A percentile compares a stretch with the other conserved stretches of the same genome.
These are phyloP conservation scores for Hydrochoerus hydrochaeris DNA, from an alignment of 2,113 vertebrate species.

Conservation along the genomic window DNA sequence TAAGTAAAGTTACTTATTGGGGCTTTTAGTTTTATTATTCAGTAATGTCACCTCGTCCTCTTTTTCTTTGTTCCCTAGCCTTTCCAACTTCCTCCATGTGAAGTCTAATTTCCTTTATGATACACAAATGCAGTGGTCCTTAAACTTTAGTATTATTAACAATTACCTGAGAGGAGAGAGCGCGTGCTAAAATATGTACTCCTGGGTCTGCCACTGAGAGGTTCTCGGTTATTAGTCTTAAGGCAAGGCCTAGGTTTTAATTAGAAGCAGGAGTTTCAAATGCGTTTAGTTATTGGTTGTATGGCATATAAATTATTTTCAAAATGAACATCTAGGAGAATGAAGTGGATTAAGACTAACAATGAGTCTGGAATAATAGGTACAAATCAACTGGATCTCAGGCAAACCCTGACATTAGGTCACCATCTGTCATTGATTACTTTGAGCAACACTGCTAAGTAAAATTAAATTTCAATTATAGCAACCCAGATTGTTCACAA, in stretches of 20 bases:
- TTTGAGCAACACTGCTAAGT: background rate
- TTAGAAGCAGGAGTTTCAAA: background rate
- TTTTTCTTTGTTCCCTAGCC: background rate
- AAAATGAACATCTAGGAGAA: background rate
- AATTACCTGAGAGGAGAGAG: background rate
- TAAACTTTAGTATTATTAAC: background rate
- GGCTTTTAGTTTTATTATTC: background rate
- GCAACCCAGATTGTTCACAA: background rate
- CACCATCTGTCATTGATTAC: background rate
- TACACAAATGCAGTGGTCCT: background rate
- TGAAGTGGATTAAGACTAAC: background rate
- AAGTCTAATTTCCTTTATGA: background rate
- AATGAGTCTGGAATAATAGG: background rate
- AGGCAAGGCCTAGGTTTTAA: background rate
- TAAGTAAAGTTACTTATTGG: background rate
- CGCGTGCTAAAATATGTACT: background rate
- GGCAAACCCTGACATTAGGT: background rate
- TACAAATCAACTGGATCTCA: background rate
- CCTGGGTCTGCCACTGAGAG: background rate
- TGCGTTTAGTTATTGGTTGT: background rate
- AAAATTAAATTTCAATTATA: background rate
- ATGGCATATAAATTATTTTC: slow-evolving; percentile 1
- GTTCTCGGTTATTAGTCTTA: background rate
- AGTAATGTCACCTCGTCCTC: background rate
- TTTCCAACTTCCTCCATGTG: background rate